A percentile compares a stretch with the other conserved stretches of the same genome.
These are phyloP conservation scores for Danio kyathit DNA, from an alignment of 2,797 vertebrate genomes.

Conservation along the genomic window DNA sequence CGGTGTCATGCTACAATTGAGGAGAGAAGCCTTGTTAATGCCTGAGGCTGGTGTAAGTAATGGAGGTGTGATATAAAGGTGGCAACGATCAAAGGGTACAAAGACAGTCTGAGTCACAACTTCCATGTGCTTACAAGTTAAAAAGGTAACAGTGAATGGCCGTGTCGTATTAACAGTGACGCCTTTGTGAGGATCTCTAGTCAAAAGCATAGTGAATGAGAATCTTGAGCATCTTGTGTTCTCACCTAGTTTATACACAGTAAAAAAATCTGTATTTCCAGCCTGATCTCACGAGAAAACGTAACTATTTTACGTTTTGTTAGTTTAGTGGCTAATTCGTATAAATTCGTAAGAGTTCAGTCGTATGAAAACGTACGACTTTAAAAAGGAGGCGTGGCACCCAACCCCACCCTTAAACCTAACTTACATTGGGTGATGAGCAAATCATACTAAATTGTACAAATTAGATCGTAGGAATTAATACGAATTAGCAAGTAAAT, in stretches of 20 bases:
- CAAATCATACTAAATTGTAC: no score
- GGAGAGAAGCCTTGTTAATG: slow-evolving; percentile 12
- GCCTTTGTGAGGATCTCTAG: slow-evolving; percentile 28
- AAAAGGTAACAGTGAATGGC: slow-evolving; percentile 78
- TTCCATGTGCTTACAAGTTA: slow-evolving; percentile 74
- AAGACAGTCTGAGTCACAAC: slow-evolving; percentile 55
- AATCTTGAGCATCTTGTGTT: slow-evolving; percentile 33
- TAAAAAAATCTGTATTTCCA: no score
- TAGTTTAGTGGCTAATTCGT: no score
- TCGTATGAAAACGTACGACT: no score
- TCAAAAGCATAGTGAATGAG: slow-evolving; percentile 44
- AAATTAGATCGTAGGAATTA: no score
- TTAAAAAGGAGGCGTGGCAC: no score
- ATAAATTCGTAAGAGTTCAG: no score
- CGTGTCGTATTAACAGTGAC: slow-evolving; percentile 73
- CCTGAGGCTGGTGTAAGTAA: slow-evolving; percentile 26
- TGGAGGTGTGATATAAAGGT: slow-evolving; percentile 45
- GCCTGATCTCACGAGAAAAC: no score
- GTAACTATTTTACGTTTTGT: no score
- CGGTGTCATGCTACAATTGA: slow-evolving; percentile 45
- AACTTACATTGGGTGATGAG: no score
- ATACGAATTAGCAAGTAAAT: no score
- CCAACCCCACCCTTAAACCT: no score
- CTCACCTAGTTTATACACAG: slow-evolving; percentile 50
- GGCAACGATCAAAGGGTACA: slow-evolving; percentile 54